phyloP scores from a whole-genome alignment of 2,888 invertebrate species.

The Gymnoscelis rufifasciata region DNA sequence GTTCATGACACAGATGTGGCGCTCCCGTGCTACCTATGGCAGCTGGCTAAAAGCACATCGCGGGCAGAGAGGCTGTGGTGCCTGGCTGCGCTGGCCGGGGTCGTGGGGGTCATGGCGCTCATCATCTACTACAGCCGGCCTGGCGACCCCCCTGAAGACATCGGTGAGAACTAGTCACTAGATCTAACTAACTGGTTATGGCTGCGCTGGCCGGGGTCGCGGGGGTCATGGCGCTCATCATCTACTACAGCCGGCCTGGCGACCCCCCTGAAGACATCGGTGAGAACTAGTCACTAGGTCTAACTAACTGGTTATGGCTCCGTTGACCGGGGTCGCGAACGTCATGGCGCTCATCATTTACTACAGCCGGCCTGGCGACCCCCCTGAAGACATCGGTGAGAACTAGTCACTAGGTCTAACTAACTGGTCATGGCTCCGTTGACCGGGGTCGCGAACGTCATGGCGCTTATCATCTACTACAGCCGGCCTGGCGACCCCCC shows the following conservation, averaged over 20 bases:
- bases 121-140: conserved; percentile 31
- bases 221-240: conserved; percentile 42
- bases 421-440: conserved; percentile 42
- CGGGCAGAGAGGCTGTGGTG: conserved; percentile 56
- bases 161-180: background rate
- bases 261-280: conserved; percentile 3
- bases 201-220: conserved; percentile 43
- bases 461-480: conserved; percentile 39
- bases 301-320: no score
- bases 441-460: conserved; percentile 42
- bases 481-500: background rate
- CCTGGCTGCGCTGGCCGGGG: conserved; percentile 38
- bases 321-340: conserved; percentile 40
- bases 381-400: conserved; percentile 4
- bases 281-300: background rate
- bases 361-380: conserved; percentile 20
- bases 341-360: conserved; percentile 43
- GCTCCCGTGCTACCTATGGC: conserved; percentile 50
- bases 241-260: conserved; percentile 27
- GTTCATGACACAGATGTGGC: conserved; percentile 47
- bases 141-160: conserved; percentile 1
- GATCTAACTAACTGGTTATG: no score
- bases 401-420: background rate
- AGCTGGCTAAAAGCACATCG: conserved; percentile 52
- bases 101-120: conserved; percentile 46